A percentile compares a stretch with the other conserved stretches of the same genome.
phyloP scores from a whole-genome alignment of 2,888 invertebrate species.

The Machimus rusticus region DNA sequence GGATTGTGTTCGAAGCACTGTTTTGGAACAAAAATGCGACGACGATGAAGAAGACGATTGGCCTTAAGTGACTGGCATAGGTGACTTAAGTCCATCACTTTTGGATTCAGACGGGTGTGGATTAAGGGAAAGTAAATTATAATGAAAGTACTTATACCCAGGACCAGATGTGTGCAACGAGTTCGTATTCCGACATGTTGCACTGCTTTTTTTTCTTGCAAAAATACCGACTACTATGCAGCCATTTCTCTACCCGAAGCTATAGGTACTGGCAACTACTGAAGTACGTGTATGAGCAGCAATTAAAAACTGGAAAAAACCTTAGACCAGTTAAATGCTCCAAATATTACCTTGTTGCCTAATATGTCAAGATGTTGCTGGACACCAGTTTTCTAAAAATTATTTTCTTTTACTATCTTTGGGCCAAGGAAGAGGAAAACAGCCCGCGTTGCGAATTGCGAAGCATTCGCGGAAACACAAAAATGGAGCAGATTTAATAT shows the following conservation, averaged over 20 bases:
- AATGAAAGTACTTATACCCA: conserved; percentile 1
- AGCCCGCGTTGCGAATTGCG: background rate
- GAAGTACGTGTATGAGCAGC: background rate
- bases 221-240: background rate
- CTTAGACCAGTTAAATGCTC: background rate
- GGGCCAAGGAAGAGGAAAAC: conserved; percentile 9
- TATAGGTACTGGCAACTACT: background rate
- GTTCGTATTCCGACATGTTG: background rate
- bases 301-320: background rate
- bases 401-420: background rate
- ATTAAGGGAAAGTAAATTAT: conserved; percentile 20
- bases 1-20: background rate
- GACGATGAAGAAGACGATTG: background rate
- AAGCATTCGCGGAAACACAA: conserved; percentile 8
- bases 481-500: conserved; percentile 12
- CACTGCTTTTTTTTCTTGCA: background rate
- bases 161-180: background rate
- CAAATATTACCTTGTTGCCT: background rate
- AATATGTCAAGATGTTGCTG: background rate
- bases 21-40: background rate
- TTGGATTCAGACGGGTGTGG: background rate
- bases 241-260: background rate
- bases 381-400: background rate
- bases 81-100: background rate
- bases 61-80: background rate